Base-by-base conservation (phyloP, 2,797 vertebrate species). In the Sitta carolinensis region DNA sequence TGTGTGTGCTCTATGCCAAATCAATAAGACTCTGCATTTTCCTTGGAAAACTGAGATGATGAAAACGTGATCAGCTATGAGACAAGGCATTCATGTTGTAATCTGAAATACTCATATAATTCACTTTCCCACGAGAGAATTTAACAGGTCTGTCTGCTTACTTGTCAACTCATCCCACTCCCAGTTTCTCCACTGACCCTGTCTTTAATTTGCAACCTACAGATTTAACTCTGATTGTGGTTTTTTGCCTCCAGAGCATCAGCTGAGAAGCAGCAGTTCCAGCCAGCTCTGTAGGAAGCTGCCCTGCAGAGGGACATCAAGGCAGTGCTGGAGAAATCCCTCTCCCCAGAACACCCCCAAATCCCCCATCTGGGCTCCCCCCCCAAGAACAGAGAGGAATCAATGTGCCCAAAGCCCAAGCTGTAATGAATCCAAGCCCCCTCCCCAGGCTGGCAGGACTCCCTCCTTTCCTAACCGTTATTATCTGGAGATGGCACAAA, bases 401-500 rank as follows among this genome's bases (percentile, higher is more conserved):
- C 54, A 42, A 52, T 0, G 11, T 2, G 14, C 52, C 29, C 74
- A 67, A 75, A 93, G 29, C 36, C 64, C 36, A 43, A 38, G 32
- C 8, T 3, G 1, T 9, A 45, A 73, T 0, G n/a, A 93, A 84
- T 16, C 59, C 84, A 57, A 84, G 38, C 62, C 63, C 26, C 34
- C 30, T 88, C 63, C 45, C 51, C 55, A 23, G 4, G 5, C 45
- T 75, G 77, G 76, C 36, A 9, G 20, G 4, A 18, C 67, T 68
- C 73, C 74, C 55, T 64, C 29, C 43, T 66, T 55, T 45, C 76
- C 79, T 45, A 22, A 14, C 14, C 1, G 0, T 63, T 78, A 68
- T 43, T 89, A 81, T 74, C 85, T 40, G 70, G 79, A 78, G 76
- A 81, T 88, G 91, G 91, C 94, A 88, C 92, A 77, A 92, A 95